A percentile compares a stretch with the other conserved stretches of the same genome.
Evolutionary conservation across 2,888 invertebrate species (phyloP).

Genomic region (Papilio protenor): DNA sequence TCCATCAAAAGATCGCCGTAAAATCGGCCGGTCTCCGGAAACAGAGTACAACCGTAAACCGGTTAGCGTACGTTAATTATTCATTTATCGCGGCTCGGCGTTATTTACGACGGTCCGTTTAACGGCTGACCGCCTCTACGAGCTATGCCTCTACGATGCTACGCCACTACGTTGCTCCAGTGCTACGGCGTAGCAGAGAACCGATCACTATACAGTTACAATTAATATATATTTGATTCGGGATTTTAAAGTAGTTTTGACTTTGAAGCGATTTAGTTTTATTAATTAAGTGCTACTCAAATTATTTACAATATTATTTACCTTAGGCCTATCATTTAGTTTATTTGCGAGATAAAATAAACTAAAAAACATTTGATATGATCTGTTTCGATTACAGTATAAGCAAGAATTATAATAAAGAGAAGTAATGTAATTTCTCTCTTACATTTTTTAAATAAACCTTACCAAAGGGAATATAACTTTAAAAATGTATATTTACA

Average conservation of each 20-base stretch:
- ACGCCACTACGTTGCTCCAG: conserved; percentile 42
- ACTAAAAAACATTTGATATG: neutral
- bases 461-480: neutral
- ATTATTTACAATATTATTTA: neutral
- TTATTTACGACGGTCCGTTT: conserved; percentile 57
- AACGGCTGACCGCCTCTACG: conserved; percentile 57
- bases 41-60: conserved; percentile 57
- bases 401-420: neutral
- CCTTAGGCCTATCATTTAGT: neutral
- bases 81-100: conserved; percentile 67
- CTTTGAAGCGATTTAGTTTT: conserved; percentile 17
- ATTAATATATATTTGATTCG: conserved; percentile 39
- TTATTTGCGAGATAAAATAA: neutral
- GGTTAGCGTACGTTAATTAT: conserved; percentile 73
- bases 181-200: conserved; percentile 54
- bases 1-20: conserved; percentile 41
- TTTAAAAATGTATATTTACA: neutral
- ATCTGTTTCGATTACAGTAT: neutral
- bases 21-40: conserved; percentile 41
- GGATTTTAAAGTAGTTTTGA: conserved; percentile 11
- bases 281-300: neutral
- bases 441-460: neutral
- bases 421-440: too few relatives aligned
- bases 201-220: conserved; percentile 32
- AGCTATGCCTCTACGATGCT: conserved; percentile 50